Evolutionary conservation across 37 sponge, comb jelly and placozoan genomes (phyloP).

Genomic region (Amphimedon queenslandica): DNA sequence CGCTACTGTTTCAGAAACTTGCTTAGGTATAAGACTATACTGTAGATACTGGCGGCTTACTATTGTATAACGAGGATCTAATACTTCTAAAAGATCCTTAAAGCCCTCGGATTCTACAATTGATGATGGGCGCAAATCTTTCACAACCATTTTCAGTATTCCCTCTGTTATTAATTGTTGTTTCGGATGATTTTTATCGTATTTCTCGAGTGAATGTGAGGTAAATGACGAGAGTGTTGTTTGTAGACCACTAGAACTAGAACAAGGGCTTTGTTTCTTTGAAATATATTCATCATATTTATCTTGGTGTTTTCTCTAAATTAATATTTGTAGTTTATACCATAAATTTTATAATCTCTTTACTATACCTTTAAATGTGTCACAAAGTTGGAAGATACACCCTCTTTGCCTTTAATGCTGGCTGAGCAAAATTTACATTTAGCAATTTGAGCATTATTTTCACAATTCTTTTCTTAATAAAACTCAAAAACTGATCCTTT

Average conservation of each 20-base stretch:
- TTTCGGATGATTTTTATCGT: not conserved
- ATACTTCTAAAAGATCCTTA: not conserved
- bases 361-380: not conserved
- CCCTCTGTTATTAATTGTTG: conserved; percentile 1
- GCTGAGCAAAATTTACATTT: too few relatives aligned
- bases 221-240: too few relatives aligned
- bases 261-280: not conserved
- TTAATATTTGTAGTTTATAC: not conserved
- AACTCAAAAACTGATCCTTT: too few relatives aligned
- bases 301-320: not conserved
- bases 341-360: not conserved
- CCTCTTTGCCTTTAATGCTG: too few relatives aligned
- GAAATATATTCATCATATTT: not conserved
- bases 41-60: not conserved
- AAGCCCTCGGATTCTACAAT: conserved; percentile 12
- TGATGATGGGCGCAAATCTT: not conserved
- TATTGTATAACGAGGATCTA: conserved; percentile 11
- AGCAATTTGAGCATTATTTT: too few relatives aligned
- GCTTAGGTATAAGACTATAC: not conserved
- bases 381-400: not conserved
- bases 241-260: too few relatives aligned
- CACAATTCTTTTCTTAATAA: too few relatives aligned
- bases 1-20: not conserved
- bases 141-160: conserved; percentile 9
- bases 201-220: too few relatives aligned